Conservation (phyloP, 2,113 vertebrate species). For the Dipodomys stephensi region DNA sequence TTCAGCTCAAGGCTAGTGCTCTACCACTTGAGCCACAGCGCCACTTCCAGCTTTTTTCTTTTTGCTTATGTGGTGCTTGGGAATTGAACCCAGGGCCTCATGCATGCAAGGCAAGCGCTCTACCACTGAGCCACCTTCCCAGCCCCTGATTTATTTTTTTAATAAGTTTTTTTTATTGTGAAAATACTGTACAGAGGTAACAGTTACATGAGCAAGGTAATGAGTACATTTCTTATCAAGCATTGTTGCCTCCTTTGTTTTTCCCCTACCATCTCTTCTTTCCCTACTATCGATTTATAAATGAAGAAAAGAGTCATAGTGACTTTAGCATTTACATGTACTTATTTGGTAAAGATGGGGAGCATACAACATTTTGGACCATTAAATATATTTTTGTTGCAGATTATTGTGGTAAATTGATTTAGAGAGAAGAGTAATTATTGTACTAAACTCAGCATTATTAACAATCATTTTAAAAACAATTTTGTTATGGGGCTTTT, state of each 20-base stretch:
- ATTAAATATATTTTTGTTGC: neutral
- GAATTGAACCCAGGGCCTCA: too few relatives aligned
- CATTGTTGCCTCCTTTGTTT: too few relatives aligned
- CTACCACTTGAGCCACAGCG: too few relatives aligned
- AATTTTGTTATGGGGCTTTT: neutral
- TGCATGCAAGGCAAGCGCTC: too few relatives aligned
- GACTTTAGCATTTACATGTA: constrained; percentile 28
- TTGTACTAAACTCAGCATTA: neutral
- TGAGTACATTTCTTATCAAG: too few relatives aligned
- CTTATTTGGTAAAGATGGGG: constrained; percentile 19
- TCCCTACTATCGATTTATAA: neutral
- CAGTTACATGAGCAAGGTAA: too few relatives aligned
- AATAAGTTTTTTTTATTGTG: too few relatives aligned
- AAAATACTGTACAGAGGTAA: too few relatives aligned
- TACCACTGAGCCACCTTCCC: neutral
- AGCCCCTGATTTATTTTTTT: neutral
- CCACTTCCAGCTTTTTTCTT: too few relatives aligned
- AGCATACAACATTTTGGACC: neutral
- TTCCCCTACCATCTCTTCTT: too few relatives aligned
- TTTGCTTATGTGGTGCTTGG: too few relatives aligned
- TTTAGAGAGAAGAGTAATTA: neutral
- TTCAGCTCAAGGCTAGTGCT: too few relatives aligned
- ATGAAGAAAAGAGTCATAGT: neutral
- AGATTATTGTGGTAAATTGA: constrained; percentile 1
- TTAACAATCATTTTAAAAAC: constrained; percentile 21